A percentile compares a stretch with the other conserved stretches of the same genome.
These are phyloP conservation scores for Xiphorhynchus elegans DNA, from an alignment of 2,113 vertebrate species.

Conservation along the genomic window DNA sequence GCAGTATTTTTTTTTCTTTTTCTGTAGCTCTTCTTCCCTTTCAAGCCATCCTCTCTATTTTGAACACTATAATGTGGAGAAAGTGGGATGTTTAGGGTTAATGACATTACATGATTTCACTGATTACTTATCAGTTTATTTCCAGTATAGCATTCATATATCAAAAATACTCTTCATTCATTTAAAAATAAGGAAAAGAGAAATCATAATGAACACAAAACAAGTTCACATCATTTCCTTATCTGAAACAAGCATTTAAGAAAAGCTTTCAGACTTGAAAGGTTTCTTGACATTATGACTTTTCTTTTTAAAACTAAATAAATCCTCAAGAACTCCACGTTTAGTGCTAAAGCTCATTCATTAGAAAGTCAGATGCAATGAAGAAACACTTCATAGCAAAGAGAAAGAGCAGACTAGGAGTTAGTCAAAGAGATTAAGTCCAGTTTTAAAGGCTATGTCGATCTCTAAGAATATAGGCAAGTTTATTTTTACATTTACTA, in stretches of 20 bases:
- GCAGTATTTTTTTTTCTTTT: not conserved
- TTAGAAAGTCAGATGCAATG: constrained; percentile 1
- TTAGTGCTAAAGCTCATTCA: constrained; percentile 17
- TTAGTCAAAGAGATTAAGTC: not conserved
- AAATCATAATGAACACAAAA: not conserved
- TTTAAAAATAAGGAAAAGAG: not conserved
- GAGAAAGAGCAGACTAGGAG: constrained; percentile 1
- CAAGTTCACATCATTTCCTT: not conserved
- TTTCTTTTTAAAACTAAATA: constrained; percentile 22
- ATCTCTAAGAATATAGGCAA: not conserved
- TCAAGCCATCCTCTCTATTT: not conserved
- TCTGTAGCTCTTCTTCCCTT: not conserved
- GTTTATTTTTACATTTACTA: not conserved
- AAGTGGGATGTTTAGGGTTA: not conserved
- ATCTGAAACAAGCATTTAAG: constrained; percentile 6
- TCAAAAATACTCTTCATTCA: constrained; percentile 3
- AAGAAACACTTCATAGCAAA: not conserved
- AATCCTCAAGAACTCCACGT: not conserved
- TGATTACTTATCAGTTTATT: not conserved
- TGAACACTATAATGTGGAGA: not conserved
- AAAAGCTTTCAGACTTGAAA: constrained; percentile 21
- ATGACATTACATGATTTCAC: not conserved
- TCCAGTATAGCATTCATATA: not conserved
- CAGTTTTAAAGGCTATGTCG: not conserved
- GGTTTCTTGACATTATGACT: not conserved